Evolutionary conservation across 2,113 vertebrate species (phyloP).

Genomic region (Megaceryle maxima): DNA sequence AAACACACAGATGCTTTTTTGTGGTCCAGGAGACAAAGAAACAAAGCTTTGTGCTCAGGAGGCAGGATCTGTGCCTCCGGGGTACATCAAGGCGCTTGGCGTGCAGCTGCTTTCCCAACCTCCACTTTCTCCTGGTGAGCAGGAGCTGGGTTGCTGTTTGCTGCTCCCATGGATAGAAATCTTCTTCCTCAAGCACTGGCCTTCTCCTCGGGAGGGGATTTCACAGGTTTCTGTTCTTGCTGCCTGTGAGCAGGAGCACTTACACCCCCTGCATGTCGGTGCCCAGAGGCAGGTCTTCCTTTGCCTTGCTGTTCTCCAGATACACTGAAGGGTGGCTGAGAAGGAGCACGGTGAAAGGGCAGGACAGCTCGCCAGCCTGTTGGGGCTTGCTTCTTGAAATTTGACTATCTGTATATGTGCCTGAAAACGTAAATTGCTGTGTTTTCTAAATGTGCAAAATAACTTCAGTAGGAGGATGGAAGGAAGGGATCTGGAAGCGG

Average conservation of each 20-base stretch:
- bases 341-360: accelerated
- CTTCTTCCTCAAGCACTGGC: neutral
- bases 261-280: neutral
- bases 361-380: neutral
- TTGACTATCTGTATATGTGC: neutral
- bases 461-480: neutral
- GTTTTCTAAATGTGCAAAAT: neutral
- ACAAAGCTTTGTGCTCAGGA: conserved; percentile 47
- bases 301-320: neutral
- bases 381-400: neutral
- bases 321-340: accelerated
- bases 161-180: neutral
- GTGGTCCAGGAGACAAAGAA: conserved; percentile 57
- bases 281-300: neutral
- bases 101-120: conserved; percentile 27
- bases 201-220: neutral
- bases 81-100: conserved; percentile 1
- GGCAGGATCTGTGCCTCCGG: conserved; percentile 18
- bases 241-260: neutral
- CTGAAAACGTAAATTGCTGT: neutral
- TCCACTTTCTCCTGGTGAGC: neutral
- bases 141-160: neutral
- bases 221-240: neutral
- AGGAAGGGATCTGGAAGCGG: neutral
- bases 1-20: conserved; percentile 62